Percentiles rank a stretch among this genome's conserved stretches.
Evolutionary conservation across 2,888 invertebrate species (phyloP).

Genomic region (Lamproptera curius): DNA sequence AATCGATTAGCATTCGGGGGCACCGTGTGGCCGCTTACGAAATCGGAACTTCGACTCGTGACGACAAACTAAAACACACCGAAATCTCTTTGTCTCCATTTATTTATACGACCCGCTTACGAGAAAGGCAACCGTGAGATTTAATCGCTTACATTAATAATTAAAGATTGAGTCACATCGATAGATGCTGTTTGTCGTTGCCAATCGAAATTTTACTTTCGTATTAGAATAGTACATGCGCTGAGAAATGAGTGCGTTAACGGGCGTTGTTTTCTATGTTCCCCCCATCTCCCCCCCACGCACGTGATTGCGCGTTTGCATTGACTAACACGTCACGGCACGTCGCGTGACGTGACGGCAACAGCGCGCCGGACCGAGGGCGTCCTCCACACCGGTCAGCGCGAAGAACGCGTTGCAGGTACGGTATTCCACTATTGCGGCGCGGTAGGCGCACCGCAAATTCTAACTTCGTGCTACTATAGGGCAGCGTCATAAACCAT

Average conservation of each 20-base stretch:
- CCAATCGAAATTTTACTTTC: neutral
- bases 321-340: conserved; percentile 60
- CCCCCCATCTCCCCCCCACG: conserved; percentile 36
- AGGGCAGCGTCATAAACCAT: conserved; percentile 12
- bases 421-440: conserved; percentile 74
- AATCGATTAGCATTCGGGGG: neutral
- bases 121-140: too few relatives aligned
- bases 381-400: conserved; percentile 77
- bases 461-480: too few relatives aligned
- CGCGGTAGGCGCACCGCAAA: conserved; percentile 56
- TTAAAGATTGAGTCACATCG: too few relatives aligned
- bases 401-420: conserved; percentile 82
- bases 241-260: conserved; percentile 59
- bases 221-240: conserved; percentile 22
- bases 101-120: neutral
- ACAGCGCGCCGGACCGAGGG: conserved; percentile 76
- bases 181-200: too few relatives aligned
- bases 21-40: neutral
- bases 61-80: neutral
- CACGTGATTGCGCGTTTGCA: conserved; percentile 67
- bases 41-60: conserved; percentile 1
- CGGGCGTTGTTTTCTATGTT: conserved; percentile 74
- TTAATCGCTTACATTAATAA: neutral
- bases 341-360: too few relatives aligned
- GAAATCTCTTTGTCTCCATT: neutral